phyloP scores from a whole-genome alignment of 2,888 invertebrate species.

The Phalera bucephala region DNA sequence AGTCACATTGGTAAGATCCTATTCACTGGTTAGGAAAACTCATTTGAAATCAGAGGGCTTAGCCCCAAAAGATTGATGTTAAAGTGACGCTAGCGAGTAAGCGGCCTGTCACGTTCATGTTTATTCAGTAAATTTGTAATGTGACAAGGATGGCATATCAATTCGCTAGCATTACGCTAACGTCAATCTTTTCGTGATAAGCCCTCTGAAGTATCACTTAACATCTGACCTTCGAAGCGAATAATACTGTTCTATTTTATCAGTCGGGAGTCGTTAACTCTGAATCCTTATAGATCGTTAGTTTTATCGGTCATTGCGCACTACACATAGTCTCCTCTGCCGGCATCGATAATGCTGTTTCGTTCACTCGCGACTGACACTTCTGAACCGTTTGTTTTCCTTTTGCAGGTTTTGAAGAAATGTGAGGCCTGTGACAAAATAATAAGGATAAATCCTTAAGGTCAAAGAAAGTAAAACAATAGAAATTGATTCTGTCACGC shows the following conservation, averaged over 20 bases:
- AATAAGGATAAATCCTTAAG: too few species aligned
- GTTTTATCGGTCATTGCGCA: constrained; percentile 21
- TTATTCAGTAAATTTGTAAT: too few species aligned
- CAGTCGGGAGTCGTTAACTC: constrained; percentile 53
- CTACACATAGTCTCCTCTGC: constrained; percentile 72
- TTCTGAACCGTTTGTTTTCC: constrained; percentile 70
- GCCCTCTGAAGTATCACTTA: constrained; percentile 32
- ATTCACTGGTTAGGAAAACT: not conserved
- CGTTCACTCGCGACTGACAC: constrained; percentile 73
- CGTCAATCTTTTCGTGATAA: too few species aligned
- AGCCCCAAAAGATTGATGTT: too few species aligned
- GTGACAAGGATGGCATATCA: too few species aligned
- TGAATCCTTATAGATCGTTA: constrained; percentile 27
- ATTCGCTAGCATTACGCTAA: too few species aligned
- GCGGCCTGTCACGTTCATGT: too few species aligned
- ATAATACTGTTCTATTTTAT: constrained; percentile 73
- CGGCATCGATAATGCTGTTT: constrained; percentile 64
- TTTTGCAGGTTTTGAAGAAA: constrained; percentile 60
- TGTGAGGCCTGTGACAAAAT: constrained; percentile 57
- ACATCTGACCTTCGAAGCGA: constrained; percentile 42
- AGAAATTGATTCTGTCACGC: too few species aligned
- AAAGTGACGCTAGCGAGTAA: too few species aligned
- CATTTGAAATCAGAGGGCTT: not conserved
- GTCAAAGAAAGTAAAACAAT: too few species aligned
- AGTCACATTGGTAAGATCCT: not conserved